Evolutionary conservation across 2,888 invertebrate species (phyloP).

Genomic region (Amphipyra berbera): DNA sequence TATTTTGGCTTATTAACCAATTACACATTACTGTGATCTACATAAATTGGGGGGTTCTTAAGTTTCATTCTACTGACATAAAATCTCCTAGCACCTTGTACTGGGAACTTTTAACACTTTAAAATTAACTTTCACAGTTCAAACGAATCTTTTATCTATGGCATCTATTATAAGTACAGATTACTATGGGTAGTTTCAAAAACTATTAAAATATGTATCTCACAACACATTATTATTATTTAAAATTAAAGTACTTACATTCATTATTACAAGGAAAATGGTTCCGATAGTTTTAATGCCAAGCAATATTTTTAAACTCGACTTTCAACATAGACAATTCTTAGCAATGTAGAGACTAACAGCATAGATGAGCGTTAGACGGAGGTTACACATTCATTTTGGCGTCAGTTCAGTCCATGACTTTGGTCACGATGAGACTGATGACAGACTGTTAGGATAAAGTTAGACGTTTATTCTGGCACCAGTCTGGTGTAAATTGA

Average conservation of each 20-base stretch:
- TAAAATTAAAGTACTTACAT: conserved; percentile 54
- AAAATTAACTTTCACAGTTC: conserved; percentile 34
- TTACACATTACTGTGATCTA: conserved; percentile 61
- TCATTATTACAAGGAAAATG: conserved; percentile 42
- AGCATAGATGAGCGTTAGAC: no score
- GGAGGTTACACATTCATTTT: no score
- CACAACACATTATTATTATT: conserved; percentile 59
- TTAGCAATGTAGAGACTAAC: no score
- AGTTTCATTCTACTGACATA: conserved; percentile 59
- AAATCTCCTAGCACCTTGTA: conserved; percentile 71
- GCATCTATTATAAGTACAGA: conserved; percentile 61
- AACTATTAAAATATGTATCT: conserved; percentile 60
- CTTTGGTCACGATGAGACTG: no score
- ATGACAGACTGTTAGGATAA: no score
- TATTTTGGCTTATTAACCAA: conserved; percentile 73
- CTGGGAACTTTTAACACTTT: conserved; percentile 52
- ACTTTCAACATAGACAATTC: conserved; percentile 4
- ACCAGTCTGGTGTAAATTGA: no score
- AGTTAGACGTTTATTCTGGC: no score
- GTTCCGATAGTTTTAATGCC: conserved; percentile 36
- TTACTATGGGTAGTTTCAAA: conserved; percentile 57
- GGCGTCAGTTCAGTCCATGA: no score
- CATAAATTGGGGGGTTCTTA: conserved; percentile 65
- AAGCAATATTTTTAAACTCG: neutral
- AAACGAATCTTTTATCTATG: conserved; percentile 52